A percentile compares a stretch with the other conserved stretches of the same genome.
phyloP scores from a whole-genome alignment of 1,140 invertebrate genomes.

The Anastrepha obliqua region DNA sequence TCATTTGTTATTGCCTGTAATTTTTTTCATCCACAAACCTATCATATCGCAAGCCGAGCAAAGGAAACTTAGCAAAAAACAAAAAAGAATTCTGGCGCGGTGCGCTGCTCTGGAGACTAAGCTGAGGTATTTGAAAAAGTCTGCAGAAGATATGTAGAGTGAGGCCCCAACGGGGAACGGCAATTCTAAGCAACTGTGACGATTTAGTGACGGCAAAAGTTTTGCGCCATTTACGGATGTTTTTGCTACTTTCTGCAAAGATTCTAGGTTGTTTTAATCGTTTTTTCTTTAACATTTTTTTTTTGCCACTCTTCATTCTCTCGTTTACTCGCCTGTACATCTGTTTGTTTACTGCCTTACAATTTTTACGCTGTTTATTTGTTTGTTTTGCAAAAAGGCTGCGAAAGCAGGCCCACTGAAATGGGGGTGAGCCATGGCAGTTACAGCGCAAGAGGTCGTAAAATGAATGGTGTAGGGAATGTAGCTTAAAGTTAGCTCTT shows the following conservation, averaged over 20 bases:
- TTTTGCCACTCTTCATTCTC: not conserved
- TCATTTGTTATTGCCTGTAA: too few species aligned
- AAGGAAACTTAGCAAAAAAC: too few species aligned
- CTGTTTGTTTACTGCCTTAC: slow-evolving; percentile 21
- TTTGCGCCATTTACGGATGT: not conserved
- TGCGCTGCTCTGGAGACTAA: too few species aligned
- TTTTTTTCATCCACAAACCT: too few species aligned
- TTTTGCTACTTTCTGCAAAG: not conserved
- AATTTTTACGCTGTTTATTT: not conserved
- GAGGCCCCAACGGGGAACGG: not conserved
- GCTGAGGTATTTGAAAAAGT: too few species aligned
- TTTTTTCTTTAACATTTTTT: not conserved
- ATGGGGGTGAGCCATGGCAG: not conserved
- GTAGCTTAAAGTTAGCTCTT: too few species aligned
- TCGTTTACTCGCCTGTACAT: slow-evolving; percentile 18
- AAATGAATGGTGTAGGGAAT: not conserved
- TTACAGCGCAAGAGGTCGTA: not conserved
- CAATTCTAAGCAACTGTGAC: slow-evolving; percentile 23
- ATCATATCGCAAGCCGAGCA: too few species aligned
- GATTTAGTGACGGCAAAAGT: slow-evolving; percentile 16
- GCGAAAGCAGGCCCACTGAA: too few species aligned
- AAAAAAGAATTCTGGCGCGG: too few species aligned
- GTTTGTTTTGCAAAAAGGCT: not conserved
- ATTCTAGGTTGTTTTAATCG: not conserved
- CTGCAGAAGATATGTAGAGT: too few species aligned